These are phyloP conservation scores for Gerris lacustris DNA, from an alignment of 2,888 invertebrate genomes.

Conservation along the genomic window DNA sequence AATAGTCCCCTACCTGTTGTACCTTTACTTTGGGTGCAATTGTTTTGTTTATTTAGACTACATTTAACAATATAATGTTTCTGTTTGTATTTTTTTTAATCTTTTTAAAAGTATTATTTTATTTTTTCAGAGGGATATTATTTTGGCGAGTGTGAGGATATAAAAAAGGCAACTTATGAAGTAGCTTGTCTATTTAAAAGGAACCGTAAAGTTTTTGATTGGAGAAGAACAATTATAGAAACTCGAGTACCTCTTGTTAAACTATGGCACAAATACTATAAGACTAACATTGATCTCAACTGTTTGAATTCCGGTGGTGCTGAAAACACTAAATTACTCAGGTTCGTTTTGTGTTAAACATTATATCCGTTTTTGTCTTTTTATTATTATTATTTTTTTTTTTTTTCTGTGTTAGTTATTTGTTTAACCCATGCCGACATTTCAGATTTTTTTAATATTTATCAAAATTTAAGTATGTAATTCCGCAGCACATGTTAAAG, in stretches of 20 bases:
- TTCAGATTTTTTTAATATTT: no score
- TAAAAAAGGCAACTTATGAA: not conserved
- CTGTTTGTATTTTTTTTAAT: no score
- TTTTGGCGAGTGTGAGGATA: not conserved
- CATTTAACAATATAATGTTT: no score
- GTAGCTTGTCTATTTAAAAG: not conserved
- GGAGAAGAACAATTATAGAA: not conserved
- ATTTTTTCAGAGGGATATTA: not conserved
- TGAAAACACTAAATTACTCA: not conserved
- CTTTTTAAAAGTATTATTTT: not conserved
- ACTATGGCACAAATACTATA: not conserved
- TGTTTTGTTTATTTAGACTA: no score
- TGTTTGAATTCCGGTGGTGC: not conserved
- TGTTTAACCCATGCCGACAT: no score
- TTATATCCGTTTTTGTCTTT: no score
- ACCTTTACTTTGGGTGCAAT: no score
- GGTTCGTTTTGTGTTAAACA: slow-evolving; percentile 43
- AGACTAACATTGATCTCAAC: not conserved
- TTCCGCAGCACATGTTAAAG: no score
- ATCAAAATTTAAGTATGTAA: no score
- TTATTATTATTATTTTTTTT: no score
- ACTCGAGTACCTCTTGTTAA: slow-evolving; percentile 6
- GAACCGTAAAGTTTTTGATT: not conserved
- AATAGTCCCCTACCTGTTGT: no score
- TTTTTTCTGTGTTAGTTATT: no score